A percentile compares a stretch with the other conserved stretches of the same genome.
Evolutionary conservation across 2,797 vertebrate species (phyloP).

Genomic region (Sebastes umbrosus): DNA sequence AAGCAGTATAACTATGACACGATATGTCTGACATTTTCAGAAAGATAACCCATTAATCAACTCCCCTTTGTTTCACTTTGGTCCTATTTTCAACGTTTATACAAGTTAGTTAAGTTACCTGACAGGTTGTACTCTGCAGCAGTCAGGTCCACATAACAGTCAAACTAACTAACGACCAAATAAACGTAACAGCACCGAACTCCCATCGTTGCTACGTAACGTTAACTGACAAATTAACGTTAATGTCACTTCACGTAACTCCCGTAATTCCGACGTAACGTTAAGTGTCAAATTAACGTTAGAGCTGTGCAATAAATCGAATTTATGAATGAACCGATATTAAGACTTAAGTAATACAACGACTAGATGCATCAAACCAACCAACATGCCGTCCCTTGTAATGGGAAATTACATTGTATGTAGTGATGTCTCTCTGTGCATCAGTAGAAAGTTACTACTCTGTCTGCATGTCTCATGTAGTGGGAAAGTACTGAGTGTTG

Average conservation of each 20-base stretch:
- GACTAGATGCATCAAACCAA: background rate
- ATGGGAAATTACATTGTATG: too few relatives aligned
- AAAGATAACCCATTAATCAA: background rate
- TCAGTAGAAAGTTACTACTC: too few relatives aligned
- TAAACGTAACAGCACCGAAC: background rate
- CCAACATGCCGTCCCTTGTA: background rate
- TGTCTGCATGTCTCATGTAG: too few relatives aligned
- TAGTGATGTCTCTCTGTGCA: too few relatives aligned
- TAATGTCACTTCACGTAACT: too few relatives aligned
- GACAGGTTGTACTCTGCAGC: background rate
- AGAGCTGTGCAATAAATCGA: too few relatives aligned
- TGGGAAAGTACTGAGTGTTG: too few relatives aligned
- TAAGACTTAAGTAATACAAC: background rate
- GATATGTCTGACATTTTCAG: background rate
- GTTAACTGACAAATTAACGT: background rate
- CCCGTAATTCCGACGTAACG: too few relatives aligned
- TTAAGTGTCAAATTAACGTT: background rate
- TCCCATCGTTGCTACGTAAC: background rate
- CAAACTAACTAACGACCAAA: background rate
- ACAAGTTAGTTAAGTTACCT: background rate
- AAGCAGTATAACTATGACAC: too few relatives aligned
- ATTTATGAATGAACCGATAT: background rate
- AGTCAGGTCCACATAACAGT: slow-evolving; percentile 11
- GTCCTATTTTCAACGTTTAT: background rate
- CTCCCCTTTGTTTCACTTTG: fast-evolving